A percentile compares a stretch with the other conserved stretches of the same genome.
phyloP scores from a whole-genome alignment of 2,113 vertebrate species.

The Scatophagus argus region DNA sequence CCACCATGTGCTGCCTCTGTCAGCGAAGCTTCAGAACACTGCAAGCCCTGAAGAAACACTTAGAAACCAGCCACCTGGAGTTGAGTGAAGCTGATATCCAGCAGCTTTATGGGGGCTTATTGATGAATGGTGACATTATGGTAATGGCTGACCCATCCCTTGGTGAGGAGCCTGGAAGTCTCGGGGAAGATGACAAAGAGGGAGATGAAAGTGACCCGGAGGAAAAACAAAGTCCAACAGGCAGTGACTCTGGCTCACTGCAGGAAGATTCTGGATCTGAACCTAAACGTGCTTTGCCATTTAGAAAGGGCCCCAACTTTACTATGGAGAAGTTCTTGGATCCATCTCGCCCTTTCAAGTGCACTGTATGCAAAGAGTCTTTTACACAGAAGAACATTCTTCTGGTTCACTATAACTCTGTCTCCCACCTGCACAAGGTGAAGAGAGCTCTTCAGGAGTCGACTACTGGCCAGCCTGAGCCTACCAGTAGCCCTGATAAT shows the following conservation, averaged over 20 bases:
- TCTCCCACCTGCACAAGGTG: conserved; percentile 97
- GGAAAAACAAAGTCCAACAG: conserved; percentile 96
- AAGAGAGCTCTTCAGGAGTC: conserved; percentile 98
- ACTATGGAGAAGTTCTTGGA: conserved; percentile 99
- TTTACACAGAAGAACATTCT: conserved; percentile 99
- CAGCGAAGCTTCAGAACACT: conserved; percentile 98
- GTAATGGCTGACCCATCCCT: conserved; percentile 92
- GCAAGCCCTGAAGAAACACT: conserved; percentile 97
- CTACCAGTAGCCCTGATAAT: conserved; percentile 97
- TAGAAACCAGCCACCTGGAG: conserved; percentile 97
- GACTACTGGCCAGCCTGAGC: conserved; percentile 94
- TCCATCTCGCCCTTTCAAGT: conserved; percentile 98
- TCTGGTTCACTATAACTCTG: conserved; percentile 98
- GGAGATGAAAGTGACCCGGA: conserved; percentile 96
- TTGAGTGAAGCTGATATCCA: conserved; percentile 97
- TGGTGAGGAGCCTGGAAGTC: conserved; percentile 92
- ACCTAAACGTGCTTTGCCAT: conserved; percentile 96
- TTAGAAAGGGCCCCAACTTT: conserved; percentile 98
- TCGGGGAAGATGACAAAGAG: conserved; percentile 97
- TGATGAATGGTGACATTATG: conserved; percentile 97
- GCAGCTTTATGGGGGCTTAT: conserved; percentile 95
- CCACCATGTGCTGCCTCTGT: conserved; percentile 99
- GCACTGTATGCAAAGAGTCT: conserved; percentile 99
- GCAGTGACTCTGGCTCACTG: conserved; percentile 94
- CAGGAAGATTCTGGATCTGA: conserved; percentile 97